A percentile compares a stretch with the other conserved stretches of the same genome.
Evolutionary conservation across 2,113 vertebrate species (phyloP).

Genomic region (Sakesphorus luctuosus): DNA sequence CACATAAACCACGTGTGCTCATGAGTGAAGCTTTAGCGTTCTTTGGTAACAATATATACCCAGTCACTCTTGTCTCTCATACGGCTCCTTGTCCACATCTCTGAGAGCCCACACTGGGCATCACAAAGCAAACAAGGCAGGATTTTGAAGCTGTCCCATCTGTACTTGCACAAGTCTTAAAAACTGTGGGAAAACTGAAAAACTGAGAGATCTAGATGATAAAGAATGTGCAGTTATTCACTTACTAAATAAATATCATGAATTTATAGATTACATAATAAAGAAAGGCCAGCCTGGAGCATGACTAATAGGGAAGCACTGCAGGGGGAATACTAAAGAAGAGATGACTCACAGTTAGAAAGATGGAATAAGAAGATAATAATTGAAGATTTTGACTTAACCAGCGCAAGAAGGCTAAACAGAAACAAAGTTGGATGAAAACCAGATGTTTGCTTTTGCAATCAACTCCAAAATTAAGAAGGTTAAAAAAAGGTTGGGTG

Average conservation of each 20-base stretch:
- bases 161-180: background rate
- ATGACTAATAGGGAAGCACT: background rate
- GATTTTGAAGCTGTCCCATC: background rate
- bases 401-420: background rate
- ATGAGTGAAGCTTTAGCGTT: background rate
- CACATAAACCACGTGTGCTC: background rate
- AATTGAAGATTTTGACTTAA: background rate
- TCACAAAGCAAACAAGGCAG: background rate
- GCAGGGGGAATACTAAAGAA: background rate
- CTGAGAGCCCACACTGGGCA: background rate
- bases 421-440: background rate
- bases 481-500: background rate
- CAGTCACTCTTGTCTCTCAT: background rate
- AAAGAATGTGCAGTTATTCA: background rate
- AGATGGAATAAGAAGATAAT: background rate
- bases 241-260: background rate
- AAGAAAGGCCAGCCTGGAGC: background rate
- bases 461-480: background rate
- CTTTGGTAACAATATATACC: background rate
- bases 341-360: conserved; percentile 10
- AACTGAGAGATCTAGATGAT: background rate
- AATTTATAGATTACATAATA: background rate
- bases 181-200: background rate
- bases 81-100: background rate
- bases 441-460: conserved; percentile 1